Percentiles rank a stretch among this genome's conserved stretches.
Conservation (phyloP, 2,888 invertebrate species). For the Cinara cedri region DNA sequence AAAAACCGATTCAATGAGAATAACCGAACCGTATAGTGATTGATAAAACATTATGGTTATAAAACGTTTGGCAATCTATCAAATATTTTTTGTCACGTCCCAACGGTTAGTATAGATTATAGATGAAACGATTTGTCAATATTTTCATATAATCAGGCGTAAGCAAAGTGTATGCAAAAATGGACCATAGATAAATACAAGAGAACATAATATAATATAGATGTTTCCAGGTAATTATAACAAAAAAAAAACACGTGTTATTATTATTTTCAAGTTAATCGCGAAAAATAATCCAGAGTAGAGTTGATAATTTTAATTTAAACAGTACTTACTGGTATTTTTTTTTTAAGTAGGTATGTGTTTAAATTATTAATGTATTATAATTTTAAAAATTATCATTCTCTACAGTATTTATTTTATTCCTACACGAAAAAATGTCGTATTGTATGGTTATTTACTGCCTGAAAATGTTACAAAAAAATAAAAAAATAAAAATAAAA, state of each 20-base stretch:
- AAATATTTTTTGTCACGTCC: conserved; percentile 39
- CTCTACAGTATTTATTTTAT: no score
- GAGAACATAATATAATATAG: not conserved
- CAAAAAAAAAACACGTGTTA: not conserved
- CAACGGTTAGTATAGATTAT: not conserved
- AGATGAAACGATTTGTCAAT: conserved; percentile 36
- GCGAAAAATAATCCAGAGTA: no score
- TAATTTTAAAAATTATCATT: no score
- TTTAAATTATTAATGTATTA: no score
- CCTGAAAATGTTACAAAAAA: no score
- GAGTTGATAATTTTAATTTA: no score
- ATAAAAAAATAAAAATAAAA: not conserved
- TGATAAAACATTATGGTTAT: conserved; percentile 30
- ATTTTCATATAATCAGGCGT: conserved; percentile 33
- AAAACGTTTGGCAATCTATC: conserved; percentile 37
- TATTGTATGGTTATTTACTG: no score
- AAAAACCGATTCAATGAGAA: not conserved
- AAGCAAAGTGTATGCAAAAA: conserved; percentile 46
- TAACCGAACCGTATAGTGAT: conserved; percentile 13
- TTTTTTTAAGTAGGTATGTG: no score
- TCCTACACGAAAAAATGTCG: no score
- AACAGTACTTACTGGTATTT: no score
- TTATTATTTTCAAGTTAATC: no score
- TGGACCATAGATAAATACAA: conserved; percentile 6
- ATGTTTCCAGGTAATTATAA: not conserved